Evolutionary conservation across 2,797 vertebrate species (phyloP).

Genomic region (Manis javanica): DNA sequence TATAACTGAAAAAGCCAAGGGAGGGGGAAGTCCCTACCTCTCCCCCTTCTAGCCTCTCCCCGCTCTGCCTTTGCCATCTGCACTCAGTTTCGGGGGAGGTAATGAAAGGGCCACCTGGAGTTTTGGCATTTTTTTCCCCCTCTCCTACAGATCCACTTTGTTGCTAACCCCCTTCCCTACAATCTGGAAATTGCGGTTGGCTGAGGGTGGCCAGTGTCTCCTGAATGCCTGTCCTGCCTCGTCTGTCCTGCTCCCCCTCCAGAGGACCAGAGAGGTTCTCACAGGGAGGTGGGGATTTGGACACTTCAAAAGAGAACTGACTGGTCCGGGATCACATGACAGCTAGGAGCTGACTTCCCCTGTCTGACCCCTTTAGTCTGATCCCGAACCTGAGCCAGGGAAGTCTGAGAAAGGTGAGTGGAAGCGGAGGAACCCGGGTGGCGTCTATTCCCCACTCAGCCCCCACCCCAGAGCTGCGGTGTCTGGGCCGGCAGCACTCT

Average conservation of each 20-base stretch:
- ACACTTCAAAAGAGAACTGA: background rate
- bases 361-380: background rate
- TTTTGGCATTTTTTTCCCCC: background rate
- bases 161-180: background rate
- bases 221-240: background rate
- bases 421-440: background rate
- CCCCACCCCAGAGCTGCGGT: background rate
- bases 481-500: background rate
- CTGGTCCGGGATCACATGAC: background rate
- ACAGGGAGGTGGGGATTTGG: background rate
- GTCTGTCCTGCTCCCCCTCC: background rate
- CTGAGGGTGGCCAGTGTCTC: background rate
- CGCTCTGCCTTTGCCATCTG: background rate
- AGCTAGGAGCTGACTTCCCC: background rate
- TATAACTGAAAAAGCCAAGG: background rate
- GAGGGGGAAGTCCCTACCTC: background rate
- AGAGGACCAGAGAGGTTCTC: background rate
- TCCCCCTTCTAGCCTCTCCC: background rate
- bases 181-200: background rate
- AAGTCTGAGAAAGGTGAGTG: background rate
- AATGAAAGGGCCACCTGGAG: accelerated
- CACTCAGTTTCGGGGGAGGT: background rate
- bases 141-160: background rate
- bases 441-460: background rate
- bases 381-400: background rate